A percentile compares a stretch with the other conserved stretches of the same genome.
Conservation (phyloP, 37 sponge, comb jelly and placozoan genomes). For the Crambe crambe region DNA sequence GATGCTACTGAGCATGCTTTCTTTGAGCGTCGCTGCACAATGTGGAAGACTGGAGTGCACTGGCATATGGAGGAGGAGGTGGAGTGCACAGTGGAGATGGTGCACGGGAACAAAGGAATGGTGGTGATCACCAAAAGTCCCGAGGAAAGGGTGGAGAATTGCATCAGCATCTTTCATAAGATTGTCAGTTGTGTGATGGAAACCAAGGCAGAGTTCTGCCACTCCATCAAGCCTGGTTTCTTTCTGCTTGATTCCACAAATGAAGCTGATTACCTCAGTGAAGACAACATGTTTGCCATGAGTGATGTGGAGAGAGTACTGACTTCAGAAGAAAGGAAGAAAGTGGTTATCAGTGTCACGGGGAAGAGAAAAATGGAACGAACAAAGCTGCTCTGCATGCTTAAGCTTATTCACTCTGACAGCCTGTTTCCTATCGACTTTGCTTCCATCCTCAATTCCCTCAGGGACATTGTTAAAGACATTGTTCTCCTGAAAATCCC, state of each 20-base stretch:
- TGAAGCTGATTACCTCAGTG: not conserved
- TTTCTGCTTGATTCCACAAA: conserved; percentile 21
- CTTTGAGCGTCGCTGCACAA: conserved; percentile 8
- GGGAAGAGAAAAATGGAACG: not conserved
- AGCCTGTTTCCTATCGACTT: not conserved
- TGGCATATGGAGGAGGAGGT: conserved; percentile 39
- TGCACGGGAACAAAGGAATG: conserved; percentile 18
- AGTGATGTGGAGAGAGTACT: conserved; percentile 14
- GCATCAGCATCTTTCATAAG: conserved; percentile 9
- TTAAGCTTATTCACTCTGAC: not conserved
- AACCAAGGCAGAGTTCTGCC: conserved; percentile 16
- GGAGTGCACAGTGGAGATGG: conserved; percentile 35
- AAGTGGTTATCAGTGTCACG: not conserved
- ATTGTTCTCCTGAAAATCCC: not conserved
- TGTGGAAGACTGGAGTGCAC: conserved; percentile 55
- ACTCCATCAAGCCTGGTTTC: not conserved
- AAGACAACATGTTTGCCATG: conserved; percentile 4
- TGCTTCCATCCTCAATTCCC: not conserved
- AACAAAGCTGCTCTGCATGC: not conserved
- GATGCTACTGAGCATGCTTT: not conserved
- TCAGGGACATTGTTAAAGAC: not conserved
- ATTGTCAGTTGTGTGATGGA: conserved; percentile 21
- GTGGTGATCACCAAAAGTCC: conserved; percentile 25
- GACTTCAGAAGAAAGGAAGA: not conserved
- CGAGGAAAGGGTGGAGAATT: conserved; percentile 14